Conservation (phyloP, 2,888 invertebrate species). For the Athalia circularis region DNA sequence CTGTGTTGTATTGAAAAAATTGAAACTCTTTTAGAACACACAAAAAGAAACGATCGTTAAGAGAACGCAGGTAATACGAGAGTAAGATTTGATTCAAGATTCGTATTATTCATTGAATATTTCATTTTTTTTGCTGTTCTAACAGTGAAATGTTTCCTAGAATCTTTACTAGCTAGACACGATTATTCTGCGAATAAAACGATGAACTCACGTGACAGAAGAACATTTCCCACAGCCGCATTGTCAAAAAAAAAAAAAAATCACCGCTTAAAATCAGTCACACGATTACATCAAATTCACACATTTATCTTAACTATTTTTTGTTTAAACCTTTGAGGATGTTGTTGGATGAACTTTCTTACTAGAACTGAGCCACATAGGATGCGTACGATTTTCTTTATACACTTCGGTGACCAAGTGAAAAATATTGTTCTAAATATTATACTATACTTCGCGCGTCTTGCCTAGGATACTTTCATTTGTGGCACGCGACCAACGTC, state of each 20-base stretch:
- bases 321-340: constrained; percentile 49
- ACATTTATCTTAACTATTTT: constrained; percentile 43
- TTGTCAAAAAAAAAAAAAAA: background rate
- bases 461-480: constrained; percentile 71
- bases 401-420: constrained; percentile 74
- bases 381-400: constrained; percentile 74
- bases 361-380: constrained; percentile 72
- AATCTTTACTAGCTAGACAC: background rate
- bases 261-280: constrained; percentile 38
- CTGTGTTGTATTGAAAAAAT: constrained; percentile 55
- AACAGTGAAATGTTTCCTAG: too few relatives aligned
- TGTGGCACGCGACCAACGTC: constrained; percentile 70
- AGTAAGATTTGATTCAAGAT: background rate
- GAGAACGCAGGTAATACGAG: background rate
- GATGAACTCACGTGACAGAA: constrained; percentile 26
- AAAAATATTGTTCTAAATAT: constrained; percentile 75
- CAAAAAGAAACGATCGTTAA: background rate
- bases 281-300: constrained; percentile 45
- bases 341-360: constrained; percentile 66
- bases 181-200: background rate
- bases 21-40: background rate
- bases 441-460: constrained; percentile 67
- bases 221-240: constrained; percentile 46
- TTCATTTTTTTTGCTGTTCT: background rate
- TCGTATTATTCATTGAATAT: background rate